Conservation (phyloP, 2,113 vertebrate species). For the Microtus oregoni region DNA sequence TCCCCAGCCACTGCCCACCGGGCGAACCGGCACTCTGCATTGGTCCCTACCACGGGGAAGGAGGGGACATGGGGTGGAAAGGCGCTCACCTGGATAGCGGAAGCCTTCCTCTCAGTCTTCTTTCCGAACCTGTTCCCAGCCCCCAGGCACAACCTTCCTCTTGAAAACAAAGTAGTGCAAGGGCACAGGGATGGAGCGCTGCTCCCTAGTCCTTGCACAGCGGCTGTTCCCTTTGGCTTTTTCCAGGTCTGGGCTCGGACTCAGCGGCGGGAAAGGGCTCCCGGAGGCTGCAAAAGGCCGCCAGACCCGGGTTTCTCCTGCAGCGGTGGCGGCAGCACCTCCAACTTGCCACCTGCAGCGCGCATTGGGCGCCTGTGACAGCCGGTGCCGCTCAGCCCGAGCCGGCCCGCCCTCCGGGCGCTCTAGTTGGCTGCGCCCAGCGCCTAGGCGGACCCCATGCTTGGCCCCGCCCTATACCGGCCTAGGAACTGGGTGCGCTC, state of each 20-base stretch:
- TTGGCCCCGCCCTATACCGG: conserved; percentile 18
- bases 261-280: conserved; percentile 42
- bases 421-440: conserved; percentile 64
- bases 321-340: conserved; percentile 52
- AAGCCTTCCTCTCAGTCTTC: neutral
- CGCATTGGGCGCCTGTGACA: conserved; percentile 68
- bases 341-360: conserved; percentile 86
- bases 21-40: neutral
- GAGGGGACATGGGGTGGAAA: neutral
- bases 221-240: conserved; percentile 28
- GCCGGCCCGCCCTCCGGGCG: conserved; percentile 52
- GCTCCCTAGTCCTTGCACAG: neutral
- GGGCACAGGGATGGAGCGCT: conserved; percentile 28
- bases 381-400: conserved; percentile 64
- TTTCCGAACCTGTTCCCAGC: neutral
- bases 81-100: conserved; percentile 82
- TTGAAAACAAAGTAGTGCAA: conserved; percentile 68
- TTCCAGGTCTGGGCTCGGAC: neutral
- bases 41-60: neutral
- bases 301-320: conserved; percentile 36
- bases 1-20: neutral
- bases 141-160: conserved; percentile 55
- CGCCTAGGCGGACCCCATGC: conserved; percentile 43
- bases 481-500: fast-evolving
- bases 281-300: conserved; percentile 19